phyloP scores from a whole-genome alignment of 2,888 invertebrate species.

The Micropterix aruncella region DNA sequence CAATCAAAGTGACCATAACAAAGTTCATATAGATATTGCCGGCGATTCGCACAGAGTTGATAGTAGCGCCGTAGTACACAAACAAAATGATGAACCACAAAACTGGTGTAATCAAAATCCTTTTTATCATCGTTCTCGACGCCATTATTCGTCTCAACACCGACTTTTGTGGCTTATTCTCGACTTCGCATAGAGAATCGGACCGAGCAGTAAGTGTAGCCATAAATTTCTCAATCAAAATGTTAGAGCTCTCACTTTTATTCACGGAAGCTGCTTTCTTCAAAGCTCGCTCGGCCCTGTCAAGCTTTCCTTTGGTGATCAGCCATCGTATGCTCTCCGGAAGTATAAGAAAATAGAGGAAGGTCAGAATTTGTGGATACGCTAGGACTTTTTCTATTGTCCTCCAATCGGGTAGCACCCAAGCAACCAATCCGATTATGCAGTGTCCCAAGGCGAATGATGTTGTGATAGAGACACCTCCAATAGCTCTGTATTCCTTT shows the following conservation, averaged over 20 bases:
- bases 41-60: constrained; percentile 38
- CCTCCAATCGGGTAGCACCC: background rate
- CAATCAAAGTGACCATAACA: constrained; percentile 31
- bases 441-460: background rate
- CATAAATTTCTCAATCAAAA: background rate
- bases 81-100: constrained; percentile 43
- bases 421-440: background rate
- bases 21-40: constrained; percentile 44
- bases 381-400: background rate
- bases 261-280: background rate
- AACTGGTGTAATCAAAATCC: constrained; percentile 32
- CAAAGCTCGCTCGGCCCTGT: background rate
- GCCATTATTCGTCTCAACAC: background rate
- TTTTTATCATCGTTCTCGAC: constrained; percentile 23
- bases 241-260: background rate
- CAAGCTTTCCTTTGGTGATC: background rate
- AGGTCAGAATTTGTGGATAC: background rate
- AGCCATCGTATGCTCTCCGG: background rate
- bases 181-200: background rate
- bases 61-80: constrained; percentile 41
- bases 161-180: background rate
- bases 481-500: background rate
- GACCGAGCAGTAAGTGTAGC: background rate
- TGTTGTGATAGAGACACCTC: background rate
- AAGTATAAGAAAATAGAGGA: background rate